phyloP scores from a whole-genome alignment of 2,888 invertebrate genomes.

The Tinea pellionella region DNA sequence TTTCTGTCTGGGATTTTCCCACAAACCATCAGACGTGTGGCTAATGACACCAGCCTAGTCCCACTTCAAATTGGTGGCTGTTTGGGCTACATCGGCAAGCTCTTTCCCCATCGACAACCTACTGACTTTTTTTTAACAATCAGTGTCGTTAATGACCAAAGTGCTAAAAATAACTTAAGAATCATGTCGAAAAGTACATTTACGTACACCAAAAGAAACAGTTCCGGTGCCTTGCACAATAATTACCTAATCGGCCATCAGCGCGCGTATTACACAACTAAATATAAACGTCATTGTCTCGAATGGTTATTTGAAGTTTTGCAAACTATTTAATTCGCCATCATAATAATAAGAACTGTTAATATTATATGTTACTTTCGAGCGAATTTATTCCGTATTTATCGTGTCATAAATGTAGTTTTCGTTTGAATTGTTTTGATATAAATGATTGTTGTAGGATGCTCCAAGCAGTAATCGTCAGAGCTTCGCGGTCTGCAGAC shows the following conservation, averaged over 20 bases:
- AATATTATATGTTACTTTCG: not conserved
- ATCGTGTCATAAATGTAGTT: not conserved
- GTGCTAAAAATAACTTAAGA: not conserved
- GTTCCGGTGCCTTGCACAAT: not conserved
- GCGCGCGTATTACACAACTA: not conserved
- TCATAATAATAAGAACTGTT: too few relatives aligned
- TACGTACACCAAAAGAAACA: not conserved
- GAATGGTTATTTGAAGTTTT: not conserved
- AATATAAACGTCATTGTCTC: not conserved
- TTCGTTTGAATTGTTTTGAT: not conserved
- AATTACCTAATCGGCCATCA: not conserved
- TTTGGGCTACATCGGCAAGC: too few relatives aligned
- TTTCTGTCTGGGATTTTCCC: too few relatives aligned
- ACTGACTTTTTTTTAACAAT: too few relatives aligned
- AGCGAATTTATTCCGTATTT: not conserved
- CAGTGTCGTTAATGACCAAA: too few relatives aligned
- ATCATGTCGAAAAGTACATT: not conserved
- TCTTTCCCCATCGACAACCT: too few relatives aligned
- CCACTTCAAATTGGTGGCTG: too few relatives aligned
- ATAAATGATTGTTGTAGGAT: not conserved
- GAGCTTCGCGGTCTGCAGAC: slow-evolving; percentile 7
- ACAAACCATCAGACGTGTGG: too few relatives aligned
- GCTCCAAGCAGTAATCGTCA: not conserved
- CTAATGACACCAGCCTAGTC: too few relatives aligned
- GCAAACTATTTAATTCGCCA: not conserved